Percentiles rank a stretch among this genome's conserved stretches.
Conservation (phyloP, 2,888 invertebrate species). For the Caenorhabditis sp. region DNA sequence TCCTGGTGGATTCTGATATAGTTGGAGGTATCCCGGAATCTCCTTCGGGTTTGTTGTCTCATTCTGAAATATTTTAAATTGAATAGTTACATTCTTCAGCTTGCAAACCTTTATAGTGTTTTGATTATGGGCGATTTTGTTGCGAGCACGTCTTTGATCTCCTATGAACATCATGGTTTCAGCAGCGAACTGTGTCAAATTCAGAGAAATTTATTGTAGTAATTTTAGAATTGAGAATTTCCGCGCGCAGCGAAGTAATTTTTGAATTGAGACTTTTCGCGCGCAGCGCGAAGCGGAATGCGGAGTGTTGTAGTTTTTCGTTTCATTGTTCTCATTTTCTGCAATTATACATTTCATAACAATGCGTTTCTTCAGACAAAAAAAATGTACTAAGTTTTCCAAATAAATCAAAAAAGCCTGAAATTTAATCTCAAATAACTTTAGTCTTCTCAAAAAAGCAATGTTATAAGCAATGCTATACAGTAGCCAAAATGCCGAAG, state of each 20-base stretch:
- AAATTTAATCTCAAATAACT: too few relatives aligned
- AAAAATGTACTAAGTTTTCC: too few relatives aligned
- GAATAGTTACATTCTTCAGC: not conserved
- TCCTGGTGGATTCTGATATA: slow-evolving; percentile 76
- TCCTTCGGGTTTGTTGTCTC: not conserved
- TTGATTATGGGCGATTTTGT: slow-evolving; percentile 40
- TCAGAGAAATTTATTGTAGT: not conserved
- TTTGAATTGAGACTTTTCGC: slow-evolving; percentile 33
- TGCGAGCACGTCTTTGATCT: not conserved
- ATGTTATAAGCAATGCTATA: too few relatives aligned
- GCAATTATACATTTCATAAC: not conserved
- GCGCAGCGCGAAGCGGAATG: slow-evolving; percentile 17
- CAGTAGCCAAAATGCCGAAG: too few relatives aligned
- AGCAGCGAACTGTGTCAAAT: slow-evolving; percentile 15
- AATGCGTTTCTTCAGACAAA: not conserved
- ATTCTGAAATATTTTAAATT: slow-evolving; percentile 17
- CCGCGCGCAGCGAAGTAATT: slow-evolving; percentile 39
- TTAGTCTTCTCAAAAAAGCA: too few relatives aligned
- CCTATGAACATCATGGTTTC: slow-evolving; percentile 12
- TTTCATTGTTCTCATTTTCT: not conserved
- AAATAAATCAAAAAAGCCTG: too few relatives aligned
- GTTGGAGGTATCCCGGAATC: slow-evolving; percentile 55
- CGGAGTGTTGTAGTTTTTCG: slow-evolving; percentile 43
- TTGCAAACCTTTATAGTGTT: slow-evolving; percentile 44
- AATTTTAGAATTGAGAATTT: slow-evolving; percentile 24